Conservation (phyloP, 2,113 vertebrate species). For the Datnioides undecimradiatus region DNA sequence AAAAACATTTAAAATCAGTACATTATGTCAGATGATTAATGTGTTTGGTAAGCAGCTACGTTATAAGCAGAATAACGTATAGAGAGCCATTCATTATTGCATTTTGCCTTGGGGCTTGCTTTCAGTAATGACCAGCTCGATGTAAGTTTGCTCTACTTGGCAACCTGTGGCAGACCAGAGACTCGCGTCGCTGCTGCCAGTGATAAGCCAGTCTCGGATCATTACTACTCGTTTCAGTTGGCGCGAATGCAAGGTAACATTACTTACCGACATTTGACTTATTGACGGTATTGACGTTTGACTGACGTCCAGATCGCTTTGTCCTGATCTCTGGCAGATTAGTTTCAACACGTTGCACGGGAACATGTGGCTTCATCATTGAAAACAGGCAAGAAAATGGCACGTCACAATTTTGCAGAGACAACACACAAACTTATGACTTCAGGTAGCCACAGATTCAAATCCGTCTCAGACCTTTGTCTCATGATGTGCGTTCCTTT, state of each 20-base stretch:
- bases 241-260: constrained; percentile 37
- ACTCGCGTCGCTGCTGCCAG: constrained; percentile 45
- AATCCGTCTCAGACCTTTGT: not conserved
- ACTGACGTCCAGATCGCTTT: constrained; percentile 36
- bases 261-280: constrained; percentile 37
- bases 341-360: not conserved
- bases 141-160: constrained; percentile 65
- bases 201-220: constrained; percentile 58
- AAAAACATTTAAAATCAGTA: constrained; percentile 38
- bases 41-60: constrained; percentile 44
- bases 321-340: constrained; percentile 36
- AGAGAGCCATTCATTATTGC: constrained; percentile 64
- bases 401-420: not conserved
- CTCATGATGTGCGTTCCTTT: not conserved
- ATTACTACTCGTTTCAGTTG: constrained; percentile 50
- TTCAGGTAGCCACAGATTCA: not conserved
- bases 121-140: constrained; percentile 64
- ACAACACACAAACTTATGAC: not conserved
- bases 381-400: not conserved
- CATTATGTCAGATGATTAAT: constrained; percentile 43
- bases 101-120: constrained; percentile 61
- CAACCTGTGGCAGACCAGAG: constrained; percentile 64
- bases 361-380: not conserved
- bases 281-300: constrained; percentile 51
- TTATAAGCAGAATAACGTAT: constrained; percentile 58